These are phyloP conservation scores for Rhingia campestris DNA, from an alignment of 2,888 invertebrate species.

Conservation along the genomic window DNA sequence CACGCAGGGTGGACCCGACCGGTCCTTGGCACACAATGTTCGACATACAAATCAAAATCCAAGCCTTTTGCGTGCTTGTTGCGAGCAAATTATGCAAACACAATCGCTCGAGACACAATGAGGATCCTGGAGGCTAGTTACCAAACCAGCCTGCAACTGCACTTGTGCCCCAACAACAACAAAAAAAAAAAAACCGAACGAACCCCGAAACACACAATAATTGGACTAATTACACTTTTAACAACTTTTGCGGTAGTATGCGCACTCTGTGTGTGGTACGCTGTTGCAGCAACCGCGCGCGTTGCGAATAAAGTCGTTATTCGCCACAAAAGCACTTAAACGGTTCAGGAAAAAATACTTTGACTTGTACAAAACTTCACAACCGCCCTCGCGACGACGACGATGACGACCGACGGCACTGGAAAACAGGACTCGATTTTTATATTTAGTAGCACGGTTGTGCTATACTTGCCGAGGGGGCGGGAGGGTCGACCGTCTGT, in stretches of 20 bases:
- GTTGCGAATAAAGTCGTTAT: constrained; percentile 72
- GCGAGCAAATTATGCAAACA: constrained; percentile 64
- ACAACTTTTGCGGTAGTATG: constrained; percentile 66
- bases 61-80: constrained; percentile 59
- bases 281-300: constrained; percentile 53
- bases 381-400: not conserved
- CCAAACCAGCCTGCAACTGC: constrained; percentile 29
- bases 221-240: constrained; percentile 74
- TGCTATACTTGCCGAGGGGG: constrained; percentile 31
- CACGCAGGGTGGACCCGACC: constrained; percentile 20
- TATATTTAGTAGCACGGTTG: constrained; percentile 64
- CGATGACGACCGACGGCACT: not conserved
- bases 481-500: not conserved
- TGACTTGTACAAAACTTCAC: constrained; percentile 67
- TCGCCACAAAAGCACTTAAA: constrained; percentile 73
- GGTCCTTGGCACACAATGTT: constrained; percentile 3
- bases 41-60: not conserved
- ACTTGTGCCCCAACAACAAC: constrained; percentile 27
- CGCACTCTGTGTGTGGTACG: constrained; percentile 31
- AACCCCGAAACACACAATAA: constrained; percentile 70
- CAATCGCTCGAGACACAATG: constrained; percentile 54
- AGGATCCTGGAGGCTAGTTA: constrained; percentile 48
- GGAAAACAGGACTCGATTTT: constrained; percentile 63
- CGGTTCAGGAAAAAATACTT: constrained; percentile 72
- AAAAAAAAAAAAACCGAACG: constrained; percentile 26